Base-by-base conservation (phyloP, 2,113 vertebrate genomes). In the Thunnus thynnus region DNA sequence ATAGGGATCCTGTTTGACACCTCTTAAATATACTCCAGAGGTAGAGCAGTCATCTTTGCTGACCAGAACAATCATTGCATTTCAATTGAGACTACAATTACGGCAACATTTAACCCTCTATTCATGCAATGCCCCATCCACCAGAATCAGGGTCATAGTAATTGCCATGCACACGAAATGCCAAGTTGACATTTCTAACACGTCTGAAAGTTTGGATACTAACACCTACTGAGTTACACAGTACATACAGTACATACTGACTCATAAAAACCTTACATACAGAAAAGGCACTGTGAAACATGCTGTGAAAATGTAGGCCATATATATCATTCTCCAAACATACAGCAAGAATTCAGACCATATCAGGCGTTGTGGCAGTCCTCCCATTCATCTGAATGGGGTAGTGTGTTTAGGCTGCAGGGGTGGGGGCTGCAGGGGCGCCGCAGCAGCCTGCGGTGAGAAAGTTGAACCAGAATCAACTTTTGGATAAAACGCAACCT, bases 1-100 rank as follows among this genome's bases (percentile, higher is more conserved):
- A 75, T 11, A 48, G 70, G 67, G 81, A 85, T 83, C 52, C 52
- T 62, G 56, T 80, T 72, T 92, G 87, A 90, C 85, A 83, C 81
- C 56, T 85, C 76, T 81, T 85, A 84, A 88, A 91, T 77, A 85
- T 81, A 85, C 89, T 90, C 89, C 82, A 80, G 90, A 89, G 86
- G 74, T 86, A 60, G 51, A 78, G 83, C 83, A 78, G 76, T 86
- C 90, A 91, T 87, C 76, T 87, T 76, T 80, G 70, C 74, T 87
- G 88, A 90, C 78, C 77, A 82, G 56, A 69, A 77, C 89, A 83
- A 89, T 87, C 61, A 76, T 22, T 69, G 80, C 70, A 85, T 91
- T 89, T 89, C 63, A 88, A 83, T 63, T 67, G 76, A 88, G 80
- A 74, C 57, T 44, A 62, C 69, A 92, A 80, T 88, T 89, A 83